phyloP scores from a whole-genome alignment of 2,888 invertebrate genomes.

The Noctua janthina region DNA sequence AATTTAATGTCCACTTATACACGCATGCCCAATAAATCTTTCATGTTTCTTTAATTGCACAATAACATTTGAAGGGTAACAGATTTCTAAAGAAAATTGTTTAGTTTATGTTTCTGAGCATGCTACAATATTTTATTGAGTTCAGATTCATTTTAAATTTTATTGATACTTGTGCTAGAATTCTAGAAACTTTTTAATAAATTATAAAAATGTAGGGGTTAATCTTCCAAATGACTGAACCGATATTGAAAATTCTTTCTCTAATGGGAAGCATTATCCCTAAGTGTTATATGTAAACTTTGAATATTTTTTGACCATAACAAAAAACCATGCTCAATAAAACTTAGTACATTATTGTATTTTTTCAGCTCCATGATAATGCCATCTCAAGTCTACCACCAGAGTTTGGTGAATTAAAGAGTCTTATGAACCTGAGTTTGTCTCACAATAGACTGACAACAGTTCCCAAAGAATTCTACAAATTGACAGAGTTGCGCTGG shows the following conservation, averaged over 20 bases:
- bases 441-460: conserved; percentile 92
- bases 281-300: not conserved
- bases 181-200: not conserved
- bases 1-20: not conserved
- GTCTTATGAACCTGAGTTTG: conserved; percentile 92
- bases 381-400: conserved; percentile 93
- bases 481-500: conserved; percentile 92
- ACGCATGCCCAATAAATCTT: conserved; percentile 2
- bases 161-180: not conserved
- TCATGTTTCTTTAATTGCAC: not conserved
- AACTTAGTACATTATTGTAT: not conserved
- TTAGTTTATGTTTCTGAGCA: not conserved
- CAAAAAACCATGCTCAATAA: not conserved
- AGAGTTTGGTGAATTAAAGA: conserved; percentile 93
- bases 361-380: conserved; percentile 95
- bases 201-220: not conserved
- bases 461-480: conserved; percentile 92
- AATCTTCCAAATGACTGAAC: not conserved
- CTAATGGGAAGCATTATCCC: not conserved
- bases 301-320: not conserved
- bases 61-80: not conserved
- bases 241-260: not conserved
- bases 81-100: not conserved
- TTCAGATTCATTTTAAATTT: conserved; percentile 1
- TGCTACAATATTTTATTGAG: not conserved